phyloP scores from a whole-genome alignment of 2,888 invertebrate species.

The Blomia tropicalis region DNA sequence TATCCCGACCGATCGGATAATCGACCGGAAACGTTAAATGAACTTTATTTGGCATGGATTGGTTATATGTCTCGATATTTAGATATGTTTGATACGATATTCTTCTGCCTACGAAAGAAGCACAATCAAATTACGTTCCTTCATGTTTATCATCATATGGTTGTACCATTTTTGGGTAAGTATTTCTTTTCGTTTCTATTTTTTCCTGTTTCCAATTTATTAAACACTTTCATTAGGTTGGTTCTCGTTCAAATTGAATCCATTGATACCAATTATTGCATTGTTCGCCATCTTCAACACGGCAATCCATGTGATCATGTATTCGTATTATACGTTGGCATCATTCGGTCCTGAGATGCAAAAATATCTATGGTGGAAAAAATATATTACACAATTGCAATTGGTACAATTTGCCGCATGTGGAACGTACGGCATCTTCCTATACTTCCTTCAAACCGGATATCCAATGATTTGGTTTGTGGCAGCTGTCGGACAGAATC shows the following conservation, averaged over 20 bases:
- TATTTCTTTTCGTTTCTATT: background rate
- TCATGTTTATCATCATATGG: constrained; percentile 21
- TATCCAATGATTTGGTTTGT: constrained; percentile 23
- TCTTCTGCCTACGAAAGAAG: constrained; percentile 6
- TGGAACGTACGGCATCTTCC: constrained; percentile 19
- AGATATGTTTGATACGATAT: constrained; percentile 20
- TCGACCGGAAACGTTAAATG: background rate
- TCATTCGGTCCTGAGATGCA: constrained; percentile 18
- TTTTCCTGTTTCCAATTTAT: background rate
- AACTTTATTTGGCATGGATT: constrained; percentile 15
- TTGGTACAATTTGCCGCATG: constrained; percentile 20
- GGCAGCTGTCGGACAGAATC: constrained; percentile 22
- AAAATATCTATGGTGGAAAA: constrained; percentile 23
- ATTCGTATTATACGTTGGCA: constrained; percentile 19
- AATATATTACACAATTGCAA: constrained; percentile 19
- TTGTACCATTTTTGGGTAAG: constrained; percentile 19
- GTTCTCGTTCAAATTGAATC: constrained; percentile 22
- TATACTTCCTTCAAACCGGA: constrained; percentile 20
- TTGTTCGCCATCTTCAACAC: constrained; percentile 15
- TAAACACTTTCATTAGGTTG: constrained; percentile 17
- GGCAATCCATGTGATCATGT: constrained; percentile 22
- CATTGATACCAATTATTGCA: constrained; percentile 14
- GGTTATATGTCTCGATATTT: constrained; percentile 15
- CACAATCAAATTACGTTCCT: constrained; percentile 20
- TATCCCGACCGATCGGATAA: constrained; percentile 15